phyloP scores from a whole-genome alignment of 2,797 vertebrate species.

The Ctenochaetus hawaiiensis region DNA sequence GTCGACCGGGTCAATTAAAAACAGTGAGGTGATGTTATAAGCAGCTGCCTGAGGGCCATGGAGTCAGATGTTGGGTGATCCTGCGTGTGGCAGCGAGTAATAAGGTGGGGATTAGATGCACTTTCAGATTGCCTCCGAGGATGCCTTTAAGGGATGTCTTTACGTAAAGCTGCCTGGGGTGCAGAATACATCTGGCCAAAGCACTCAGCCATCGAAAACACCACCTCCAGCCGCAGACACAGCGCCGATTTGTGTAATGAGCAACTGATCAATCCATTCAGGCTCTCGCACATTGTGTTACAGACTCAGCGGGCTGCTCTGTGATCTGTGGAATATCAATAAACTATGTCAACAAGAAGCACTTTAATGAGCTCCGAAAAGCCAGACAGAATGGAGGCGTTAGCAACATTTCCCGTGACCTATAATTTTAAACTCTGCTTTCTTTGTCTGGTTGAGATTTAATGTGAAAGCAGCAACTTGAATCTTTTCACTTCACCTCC shows the following conservation, averaged over 20 bases:
- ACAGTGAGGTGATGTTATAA: slow-evolving; percentile 22
- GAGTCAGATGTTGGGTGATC: slow-evolving; percentile 47
- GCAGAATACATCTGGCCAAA: slow-evolving; percentile 30
- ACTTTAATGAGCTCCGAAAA: slow-evolving; percentile 61
- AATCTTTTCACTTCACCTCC: slow-evolving; percentile 45
- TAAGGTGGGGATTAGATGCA: slow-evolving; percentile 55
- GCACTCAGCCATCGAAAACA: slow-evolving; percentile 14
- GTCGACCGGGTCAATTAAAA: no score
- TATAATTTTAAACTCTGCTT: slow-evolving; percentile 31
- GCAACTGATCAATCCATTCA: slow-evolving; percentile 59
- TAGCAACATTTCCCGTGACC: slow-evolving; percentile 22
- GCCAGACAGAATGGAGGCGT: slow-evolving; percentile 22
- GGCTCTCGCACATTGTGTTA: slow-evolving; percentile 24
- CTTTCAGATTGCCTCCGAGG: slow-evolving; percentile 51
- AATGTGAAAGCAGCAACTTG: slow-evolving; percentile 30
- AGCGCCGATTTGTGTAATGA: slow-evolving; percentile 47
- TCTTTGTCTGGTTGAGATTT: slow-evolving; percentile 22
- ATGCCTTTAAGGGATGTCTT: slow-evolving; percentile 54
- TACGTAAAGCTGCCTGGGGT: slow-evolving; percentile 30
- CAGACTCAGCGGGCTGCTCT: slow-evolving; percentile 28
- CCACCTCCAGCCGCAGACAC: slow-evolving; percentile 29
- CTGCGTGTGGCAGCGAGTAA: slow-evolving; percentile 35
- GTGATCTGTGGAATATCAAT: slow-evolving; percentile 54
- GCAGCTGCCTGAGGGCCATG: slow-evolving; percentile 31
- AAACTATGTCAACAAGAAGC: slow-evolving; percentile 56